A percentile compares a stretch with the other conserved stretches of the same genome.
phyloP scores from a whole-genome alignment of 2,888 invertebrate genomes.

The Venustoraphidia nigricollis region DNA sequence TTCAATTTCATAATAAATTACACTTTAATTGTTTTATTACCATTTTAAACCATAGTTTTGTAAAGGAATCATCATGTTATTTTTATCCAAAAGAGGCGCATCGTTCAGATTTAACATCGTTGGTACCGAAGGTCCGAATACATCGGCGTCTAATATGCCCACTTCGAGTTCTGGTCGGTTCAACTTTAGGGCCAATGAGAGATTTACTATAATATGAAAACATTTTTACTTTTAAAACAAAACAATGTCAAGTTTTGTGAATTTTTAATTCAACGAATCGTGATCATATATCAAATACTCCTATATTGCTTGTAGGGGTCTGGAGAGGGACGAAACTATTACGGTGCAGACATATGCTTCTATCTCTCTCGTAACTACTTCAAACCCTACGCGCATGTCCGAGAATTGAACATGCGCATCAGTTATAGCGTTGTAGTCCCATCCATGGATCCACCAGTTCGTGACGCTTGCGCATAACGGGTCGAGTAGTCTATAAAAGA shows the following conservation, averaged over 20 bases:
- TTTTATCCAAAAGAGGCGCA: constrained; percentile 61
- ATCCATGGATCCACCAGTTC: too few species aligned
- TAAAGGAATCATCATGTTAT: constrained; percentile 73
- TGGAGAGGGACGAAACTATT: too few species aligned
- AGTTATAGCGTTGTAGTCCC: too few species aligned
- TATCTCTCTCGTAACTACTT: too few species aligned
- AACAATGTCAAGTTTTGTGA: not conserved
- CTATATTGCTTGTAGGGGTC: too few species aligned
- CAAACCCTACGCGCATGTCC: too few species aligned
- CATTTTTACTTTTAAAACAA: constrained; percentile 2
- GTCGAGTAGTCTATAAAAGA: too few species aligned
- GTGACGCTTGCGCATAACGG: too few species aligned
- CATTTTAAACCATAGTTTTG: constrained; percentile 88
- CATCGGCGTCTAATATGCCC: constrained; percentile 84
- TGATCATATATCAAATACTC: too few species aligned
- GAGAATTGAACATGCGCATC: too few species aligned
- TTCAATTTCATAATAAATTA: not conserved
- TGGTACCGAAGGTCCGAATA: constrained; percentile 89
- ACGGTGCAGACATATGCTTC: too few species aligned
- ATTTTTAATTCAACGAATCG: not conserved
- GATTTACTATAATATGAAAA: constrained; percentile 48
- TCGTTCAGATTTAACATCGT: constrained; percentile 87
- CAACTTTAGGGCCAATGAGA: constrained; percentile 63
- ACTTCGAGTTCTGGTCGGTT: constrained; percentile 49
- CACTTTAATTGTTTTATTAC: constrained; percentile 30